Conservation (phyloP, 1,140 invertebrate species). For the Wiebesia pumilae region DNA sequence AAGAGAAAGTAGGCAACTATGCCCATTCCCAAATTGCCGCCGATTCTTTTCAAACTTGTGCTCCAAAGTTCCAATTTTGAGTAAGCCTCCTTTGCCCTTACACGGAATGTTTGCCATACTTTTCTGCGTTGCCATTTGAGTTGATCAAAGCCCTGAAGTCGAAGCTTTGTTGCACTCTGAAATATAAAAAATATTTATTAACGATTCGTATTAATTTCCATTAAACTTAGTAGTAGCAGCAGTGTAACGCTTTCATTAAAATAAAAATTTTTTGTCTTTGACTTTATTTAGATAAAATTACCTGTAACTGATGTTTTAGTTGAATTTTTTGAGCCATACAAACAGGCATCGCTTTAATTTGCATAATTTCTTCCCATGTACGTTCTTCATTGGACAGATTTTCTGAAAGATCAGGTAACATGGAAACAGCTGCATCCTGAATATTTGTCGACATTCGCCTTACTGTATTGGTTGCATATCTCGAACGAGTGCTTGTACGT, state of each 20-base stretch:
- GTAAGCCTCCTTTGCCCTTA: slow-evolving; percentile 78
- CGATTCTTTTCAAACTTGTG: slow-evolving; percentile 82
- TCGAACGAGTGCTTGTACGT: slow-evolving; percentile 79
- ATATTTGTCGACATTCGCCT: slow-evolving; percentile 79
- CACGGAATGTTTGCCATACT: slow-evolving; percentile 79
- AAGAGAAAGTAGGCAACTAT: slow-evolving; percentile 88
- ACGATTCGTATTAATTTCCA: too few species aligned
- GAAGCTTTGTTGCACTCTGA: slow-evolving; percentile 85
- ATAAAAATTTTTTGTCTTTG: slow-evolving; percentile 20
- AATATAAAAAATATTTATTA: slow-evolving; percentile 55
- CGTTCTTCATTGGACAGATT: slow-evolving; percentile 88
- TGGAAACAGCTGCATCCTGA: slow-evolving; percentile 82
- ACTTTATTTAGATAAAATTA: slow-evolving; percentile 62
- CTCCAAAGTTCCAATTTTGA: slow-evolving; percentile 85
- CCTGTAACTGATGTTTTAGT: slow-evolving; percentile 85
- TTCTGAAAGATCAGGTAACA: slow-evolving; percentile 86
- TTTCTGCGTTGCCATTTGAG: slow-evolving; percentile 85
- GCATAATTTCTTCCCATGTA: slow-evolving; percentile 90
- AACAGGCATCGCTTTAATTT: slow-evolving; percentile 88
- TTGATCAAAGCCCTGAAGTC: slow-evolving; percentile 86
- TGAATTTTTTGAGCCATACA: slow-evolving; percentile 88
- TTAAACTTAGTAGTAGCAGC: too few species aligned
- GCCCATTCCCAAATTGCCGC: slow-evolving; percentile 87
- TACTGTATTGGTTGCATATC: slow-evolving; percentile 79
- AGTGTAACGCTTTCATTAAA: too few species aligned